Conservation (phyloP, 2,888 invertebrate species). For the Epistrophe grossulariae region DNA sequence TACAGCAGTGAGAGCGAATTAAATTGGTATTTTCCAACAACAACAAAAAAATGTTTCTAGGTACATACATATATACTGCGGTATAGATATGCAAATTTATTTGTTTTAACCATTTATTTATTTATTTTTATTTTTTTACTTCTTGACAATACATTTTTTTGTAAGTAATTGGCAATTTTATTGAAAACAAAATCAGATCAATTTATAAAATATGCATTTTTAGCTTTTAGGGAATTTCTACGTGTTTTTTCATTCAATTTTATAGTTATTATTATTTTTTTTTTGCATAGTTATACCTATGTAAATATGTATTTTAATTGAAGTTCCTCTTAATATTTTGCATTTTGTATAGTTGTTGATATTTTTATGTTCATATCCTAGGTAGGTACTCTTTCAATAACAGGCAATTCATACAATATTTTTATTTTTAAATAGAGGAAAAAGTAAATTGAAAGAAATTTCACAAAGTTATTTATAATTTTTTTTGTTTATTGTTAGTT, state of each 20-base stretch:
- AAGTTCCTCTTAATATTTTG: too few species aligned
- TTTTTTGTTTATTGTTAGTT: too few species aligned
- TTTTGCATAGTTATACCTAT: background rate
- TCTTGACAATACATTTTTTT: constrained; percentile 38
- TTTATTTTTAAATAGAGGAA: too few species aligned
- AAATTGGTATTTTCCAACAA: constrained; percentile 56
- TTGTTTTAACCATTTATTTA: constrained; percentile 15
- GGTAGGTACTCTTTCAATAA: too few species aligned
- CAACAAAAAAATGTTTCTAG: background rate
- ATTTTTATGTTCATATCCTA: too few species aligned
- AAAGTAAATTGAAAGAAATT: too few species aligned
- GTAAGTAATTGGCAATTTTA: constrained; percentile 56
- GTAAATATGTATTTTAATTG: too few species aligned
- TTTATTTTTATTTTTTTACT: background rate
- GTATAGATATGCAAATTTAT: constrained; percentile 35
- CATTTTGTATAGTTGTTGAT: too few species aligned
- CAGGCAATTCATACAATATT: too few species aligned
- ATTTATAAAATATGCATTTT: constrained; percentile 3
- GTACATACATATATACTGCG: background rate
- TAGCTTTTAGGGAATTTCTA: background rate
- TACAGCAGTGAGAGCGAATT: constrained; percentile 16
- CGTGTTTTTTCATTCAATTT: background rate
- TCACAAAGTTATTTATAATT: too few species aligned
- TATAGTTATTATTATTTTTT: background rate
- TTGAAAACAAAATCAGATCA: constrained; percentile 15